Evolutionary conservation across 2,113 vertebrate genomes (phyloP).

Genomic region (Oreochromis niloticus): DNA sequence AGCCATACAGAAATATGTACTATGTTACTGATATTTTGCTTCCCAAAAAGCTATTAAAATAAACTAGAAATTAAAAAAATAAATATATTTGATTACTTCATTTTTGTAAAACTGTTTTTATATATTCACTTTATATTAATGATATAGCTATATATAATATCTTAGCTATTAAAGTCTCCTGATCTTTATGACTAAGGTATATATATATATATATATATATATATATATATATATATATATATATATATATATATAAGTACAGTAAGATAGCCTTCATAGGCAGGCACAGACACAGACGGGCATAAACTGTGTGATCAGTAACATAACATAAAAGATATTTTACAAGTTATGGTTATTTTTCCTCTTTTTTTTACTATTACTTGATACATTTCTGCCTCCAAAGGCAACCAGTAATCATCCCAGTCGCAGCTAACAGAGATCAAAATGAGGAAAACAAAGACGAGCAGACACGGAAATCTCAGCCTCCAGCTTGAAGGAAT

Average conservation of each 20-base stretch:
- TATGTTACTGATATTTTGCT: fast-evolving
- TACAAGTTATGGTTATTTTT: neutral
- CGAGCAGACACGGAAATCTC: neutral
- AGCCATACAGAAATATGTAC: fast-evolving
- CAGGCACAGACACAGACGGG: neutral
- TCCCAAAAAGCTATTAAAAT: neutral
- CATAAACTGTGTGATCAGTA: neutral
- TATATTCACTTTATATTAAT: neutral
- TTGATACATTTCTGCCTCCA: neutral
- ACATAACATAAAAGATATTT: neutral
- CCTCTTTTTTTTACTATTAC: neutral
- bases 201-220: neutral
- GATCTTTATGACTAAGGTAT: neutral
- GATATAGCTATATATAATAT: neutral
- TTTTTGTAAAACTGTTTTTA: neutral
- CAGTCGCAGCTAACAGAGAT: neutral
- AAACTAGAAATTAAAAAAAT: neutral
- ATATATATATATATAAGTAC: neutral
- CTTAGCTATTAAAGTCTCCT: neutral
- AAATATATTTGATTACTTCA: neutral
- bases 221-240: fast-evolving
- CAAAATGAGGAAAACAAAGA: neutral
- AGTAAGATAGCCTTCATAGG: neutral
- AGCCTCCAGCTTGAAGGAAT: neutral
- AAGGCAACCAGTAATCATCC: neutral